Base-by-base conservation (phyloP, 2,797 vertebrate genomes). In the Hippocampus kuda region DNA sequence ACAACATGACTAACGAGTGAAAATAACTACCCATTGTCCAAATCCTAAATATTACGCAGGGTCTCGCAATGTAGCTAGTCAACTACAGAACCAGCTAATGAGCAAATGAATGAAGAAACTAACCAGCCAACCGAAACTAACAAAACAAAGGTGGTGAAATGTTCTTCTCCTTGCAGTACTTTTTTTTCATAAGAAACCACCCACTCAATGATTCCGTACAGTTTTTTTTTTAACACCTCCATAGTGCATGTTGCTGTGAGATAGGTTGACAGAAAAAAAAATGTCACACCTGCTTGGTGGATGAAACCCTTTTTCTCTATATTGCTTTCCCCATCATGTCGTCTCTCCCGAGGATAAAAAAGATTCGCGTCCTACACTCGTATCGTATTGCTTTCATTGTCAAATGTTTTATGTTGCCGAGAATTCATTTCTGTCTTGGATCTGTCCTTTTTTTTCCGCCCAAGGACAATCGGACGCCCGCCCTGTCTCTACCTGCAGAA, bases 371-470 rank as follows among this genome's bases (percentile, higher is more conserved):
- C 78, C 73, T 71, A 73, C 71, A 79, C 57, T 81, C 81, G 82
- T 81, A 76, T 77, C 76, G 67, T 62, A 71, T 74, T 77, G 73
- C 82, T 85, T 88, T 88, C 80, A 88, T 89, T 84, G 84, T 74
- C 71, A 79, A 67, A 77, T 81, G 80, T 88, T 88, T 88, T 78
- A 85, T 87, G 79, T 83, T 78, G 61, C 24, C 72, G 77, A 81
- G 82, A 77, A 83, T 79, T 81, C 75, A 83, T 84, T 88, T 83
- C 79, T 76, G 63, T 85, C 83, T 86, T 85, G 82, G 89, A 87
- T 81, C 85, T 86, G 85, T 89, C 85, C 88, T 88, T 80, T 79
- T 88, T 87, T 65, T 65, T 16, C 18, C 84, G 85, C 79, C 79
- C 88, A 89, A 88, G 88, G 87, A 88, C 89, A 84, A 61, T 66